These are phyloP conservation scores for Lepetodrilus schrolli DNA, from an alignment of 2,888 invertebrate species.

Conservation along the genomic window DNA sequence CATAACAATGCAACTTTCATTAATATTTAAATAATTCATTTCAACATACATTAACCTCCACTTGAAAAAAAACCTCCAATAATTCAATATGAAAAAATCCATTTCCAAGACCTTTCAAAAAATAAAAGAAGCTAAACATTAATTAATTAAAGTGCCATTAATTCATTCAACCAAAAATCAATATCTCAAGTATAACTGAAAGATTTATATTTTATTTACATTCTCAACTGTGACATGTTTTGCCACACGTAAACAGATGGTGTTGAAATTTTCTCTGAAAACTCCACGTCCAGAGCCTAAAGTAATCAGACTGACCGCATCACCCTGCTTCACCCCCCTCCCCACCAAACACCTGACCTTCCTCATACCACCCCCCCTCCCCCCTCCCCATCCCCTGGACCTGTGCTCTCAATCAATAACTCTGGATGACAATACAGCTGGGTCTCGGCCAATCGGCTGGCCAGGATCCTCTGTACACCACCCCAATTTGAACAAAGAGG, in stretches of 20 bases:
- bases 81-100: too few species aligned
- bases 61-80: too few species aligned
- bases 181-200: neutral
- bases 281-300: neutral
- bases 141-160: too few species aligned
- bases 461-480: neutral
- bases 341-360: neutral
- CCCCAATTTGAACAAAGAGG: constrained; percentile 27
- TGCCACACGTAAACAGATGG: constrained; percentile 6
- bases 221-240: neutral
- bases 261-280: neutral
- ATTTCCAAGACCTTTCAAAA: too few species aligned
- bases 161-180: too few species aligned
- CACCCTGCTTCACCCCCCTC: neutral
- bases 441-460: constrained; percentile 9
- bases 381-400: neutral
- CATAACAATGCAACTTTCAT: too few species aligned
- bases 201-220: neutral
- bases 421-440: neutral
- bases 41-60: too few species aligned
- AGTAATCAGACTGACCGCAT: neutral
- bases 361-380: neutral
- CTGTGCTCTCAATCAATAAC: constrained; percentile 1
- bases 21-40: too few species aligned
- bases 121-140: too few species aligned